phyloP scores from a whole-genome alignment of 2,888 invertebrate genomes.

The Pristionchus maxplancki region DNA sequence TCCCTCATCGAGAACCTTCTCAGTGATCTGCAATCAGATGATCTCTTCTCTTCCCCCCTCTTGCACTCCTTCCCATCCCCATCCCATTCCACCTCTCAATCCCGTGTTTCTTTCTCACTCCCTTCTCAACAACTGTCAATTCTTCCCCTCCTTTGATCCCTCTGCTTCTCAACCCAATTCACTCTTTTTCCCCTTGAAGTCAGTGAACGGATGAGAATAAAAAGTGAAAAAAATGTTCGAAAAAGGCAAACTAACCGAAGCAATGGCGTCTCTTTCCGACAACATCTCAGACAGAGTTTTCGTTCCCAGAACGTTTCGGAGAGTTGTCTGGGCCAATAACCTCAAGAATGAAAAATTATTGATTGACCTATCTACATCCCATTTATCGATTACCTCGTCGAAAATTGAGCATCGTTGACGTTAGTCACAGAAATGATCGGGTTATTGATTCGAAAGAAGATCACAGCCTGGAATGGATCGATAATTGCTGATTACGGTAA shows the following conservation, averaged over 20 bases:
- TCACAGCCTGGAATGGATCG: slow-evolving; percentile 27
- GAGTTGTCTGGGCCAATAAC: slow-evolving; percentile 67
- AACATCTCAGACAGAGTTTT: slow-evolving; percentile 78
- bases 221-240: not conserved
- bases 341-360: not conserved
- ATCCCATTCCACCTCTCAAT: not conserved
- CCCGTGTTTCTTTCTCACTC: slow-evolving; percentile 41
- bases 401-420: slow-evolving; percentile 86
- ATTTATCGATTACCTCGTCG: slow-evolving; percentile 83
- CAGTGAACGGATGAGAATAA: not conserved
- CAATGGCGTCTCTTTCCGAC: slow-evolving; percentile 76
- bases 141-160: slow-evolving; percentile 32
- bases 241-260: slow-evolving; percentile 64
- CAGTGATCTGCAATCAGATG: slow-evolving; percentile 67
- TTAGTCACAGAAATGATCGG: slow-evolving; percentile 79
- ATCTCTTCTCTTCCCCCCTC: not conserved
- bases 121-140: slow-evolving; percentile 33
- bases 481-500: not conserved
- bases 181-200: not conserved
- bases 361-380: not conserved
- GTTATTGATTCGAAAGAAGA: slow-evolving; percentile 73
- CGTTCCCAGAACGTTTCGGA: slow-evolving; percentile 78
- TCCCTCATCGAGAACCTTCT: slow-evolving; percentile 81
- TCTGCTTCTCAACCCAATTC: not conserved
- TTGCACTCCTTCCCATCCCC: not conserved